phyloP scores from a whole-genome alignment of 2,113 vertebrate species.

The Peromyscus polionotus region DNA sequence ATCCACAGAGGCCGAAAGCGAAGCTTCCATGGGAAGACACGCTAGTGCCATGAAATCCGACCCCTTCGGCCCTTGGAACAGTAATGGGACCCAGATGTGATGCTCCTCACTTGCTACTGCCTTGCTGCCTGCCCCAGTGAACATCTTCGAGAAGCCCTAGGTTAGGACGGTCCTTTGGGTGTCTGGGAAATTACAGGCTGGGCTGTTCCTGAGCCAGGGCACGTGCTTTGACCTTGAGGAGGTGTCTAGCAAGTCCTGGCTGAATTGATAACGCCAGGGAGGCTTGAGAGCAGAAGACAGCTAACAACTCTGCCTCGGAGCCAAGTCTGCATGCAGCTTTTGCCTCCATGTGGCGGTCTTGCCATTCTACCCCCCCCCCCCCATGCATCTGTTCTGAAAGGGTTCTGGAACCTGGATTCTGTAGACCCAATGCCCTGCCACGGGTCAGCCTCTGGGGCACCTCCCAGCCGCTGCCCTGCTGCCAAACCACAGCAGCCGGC shows the following conservation, averaged over 20 bases:
- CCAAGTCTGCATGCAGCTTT: fast-evolving
- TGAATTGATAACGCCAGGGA: fast-evolving
- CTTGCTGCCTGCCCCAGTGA: neutral
- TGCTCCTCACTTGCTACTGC: neutral
- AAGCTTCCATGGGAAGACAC: neutral
- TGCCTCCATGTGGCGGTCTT: fast-evolving
- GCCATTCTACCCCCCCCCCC: neutral
- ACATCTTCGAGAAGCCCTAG: neutral
- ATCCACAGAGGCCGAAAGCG: neutral
- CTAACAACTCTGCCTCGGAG: fast-evolving
- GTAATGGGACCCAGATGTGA: neutral
- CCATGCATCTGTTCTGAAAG: fast-evolving
- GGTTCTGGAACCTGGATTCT: neutral
- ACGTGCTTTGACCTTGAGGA: neutral
- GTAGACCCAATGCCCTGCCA: neutral
- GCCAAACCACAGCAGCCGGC: slow-evolving; percentile 73
- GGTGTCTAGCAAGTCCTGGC: neutral
- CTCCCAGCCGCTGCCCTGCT: slow-evolving; percentile 69
- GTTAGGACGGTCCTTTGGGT: fast-evolving
- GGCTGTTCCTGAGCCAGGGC: fast-evolving
- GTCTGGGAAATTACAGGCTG: too few relatives aligned
- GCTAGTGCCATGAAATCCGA: fast-evolving
- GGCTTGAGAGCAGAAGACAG: neutral
- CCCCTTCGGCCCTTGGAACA: neutral
- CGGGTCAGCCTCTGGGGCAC: slow-evolving; percentile 70